Evolutionary conservation across 2,888 invertebrate genomes (phyloP), one percentile per base, ranked within the genome.

Genomic region (Anorthoa munda): DNA sequence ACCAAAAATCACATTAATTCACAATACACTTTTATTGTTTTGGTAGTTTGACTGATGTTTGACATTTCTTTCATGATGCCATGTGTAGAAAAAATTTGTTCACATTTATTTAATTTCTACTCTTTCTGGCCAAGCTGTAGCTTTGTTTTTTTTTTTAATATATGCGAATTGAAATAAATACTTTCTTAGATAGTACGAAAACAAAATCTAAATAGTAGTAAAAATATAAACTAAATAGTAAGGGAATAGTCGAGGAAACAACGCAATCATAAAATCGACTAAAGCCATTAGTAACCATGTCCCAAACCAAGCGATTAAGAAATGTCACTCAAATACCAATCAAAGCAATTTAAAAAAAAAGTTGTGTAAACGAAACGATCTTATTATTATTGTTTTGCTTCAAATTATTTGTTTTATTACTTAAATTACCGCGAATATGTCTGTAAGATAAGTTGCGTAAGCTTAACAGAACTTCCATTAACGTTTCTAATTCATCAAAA

Each of bases 361-460:
- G 82, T 86, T 87, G 86, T 88, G 87, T 89, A 91, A 91, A 90
- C 92, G 89, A 91, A 91, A 90, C 92, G 89, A 89, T 87, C 69
- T 59, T 79, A 63, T 31, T 90, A 88, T 90, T 90, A 83, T 91
- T 93, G 92, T 93, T 93, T 90, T 91, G 90, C 87, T 88, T 72
- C 68, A 85, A 85, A 85, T 88, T 85, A 88, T 83, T 85, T 75
- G 60, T 83, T 80, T 82, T 85, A 86, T 87, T 89, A 87, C 79
- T 50, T 77, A 80, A 86, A 87, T 78, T 77, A 84, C 81, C 64
- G 72, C 56, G 72, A 82, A 73, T 89, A 92, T 88, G 75, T 85
- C 88, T 77, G 84, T 92, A 95, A 95, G 93, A 96, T 89, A 90
- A 95, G 90, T 95, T 91, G 84, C 53, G 77, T 78, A 86, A 81